phyloP scores from a whole-genome alignment of 2,113 vertebrate genomes.

The Alligator sinensis region DNA sequence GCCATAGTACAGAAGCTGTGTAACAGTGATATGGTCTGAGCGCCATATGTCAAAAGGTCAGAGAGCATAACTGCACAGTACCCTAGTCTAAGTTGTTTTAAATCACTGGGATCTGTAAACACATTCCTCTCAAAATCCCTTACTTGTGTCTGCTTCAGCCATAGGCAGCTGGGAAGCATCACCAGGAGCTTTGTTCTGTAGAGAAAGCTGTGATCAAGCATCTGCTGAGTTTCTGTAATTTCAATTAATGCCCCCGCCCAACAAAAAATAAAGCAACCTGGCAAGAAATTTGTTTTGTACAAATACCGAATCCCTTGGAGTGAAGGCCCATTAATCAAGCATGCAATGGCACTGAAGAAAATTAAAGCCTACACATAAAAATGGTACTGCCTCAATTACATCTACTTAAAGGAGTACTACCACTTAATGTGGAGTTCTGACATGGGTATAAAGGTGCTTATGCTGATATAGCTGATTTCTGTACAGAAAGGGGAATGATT shows the following conservation, averaged over 20 bases:
- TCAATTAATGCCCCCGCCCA: not conserved
- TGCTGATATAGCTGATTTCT: rapidly evolving
- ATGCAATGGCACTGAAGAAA: not conserved
- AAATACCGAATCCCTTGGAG: not conserved
- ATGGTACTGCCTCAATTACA: not conserved
- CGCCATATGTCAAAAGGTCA: too few species aligned
- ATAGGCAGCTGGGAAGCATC: not conserved
- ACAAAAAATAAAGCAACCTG: not conserved
- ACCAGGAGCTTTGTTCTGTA: not conserved
- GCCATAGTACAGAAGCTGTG: not conserved
- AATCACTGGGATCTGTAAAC: not conserved
- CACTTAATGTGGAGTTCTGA: not conserved
- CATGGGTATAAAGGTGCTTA: not conserved
- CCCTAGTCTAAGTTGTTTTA: not conserved
- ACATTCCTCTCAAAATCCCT: not conserved
- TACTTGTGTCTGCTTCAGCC: not conserved
- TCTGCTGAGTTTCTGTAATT: not conserved
- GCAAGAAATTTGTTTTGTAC: not conserved
- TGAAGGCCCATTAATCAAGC: not conserved
- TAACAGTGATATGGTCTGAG: not conserved
- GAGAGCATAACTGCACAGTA: not conserved
- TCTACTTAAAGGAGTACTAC: not conserved
- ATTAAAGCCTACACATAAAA: not conserved
- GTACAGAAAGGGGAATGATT: not conserved
- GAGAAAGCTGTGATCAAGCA: not conserved